A percentile compares a stretch with the other conserved stretches of the same genome.
These are phyloP conservation scores for Pelochelys cantorii DNA, from an alignment of 2,797 vertebrate genomes.

Conservation along the genomic window DNA sequence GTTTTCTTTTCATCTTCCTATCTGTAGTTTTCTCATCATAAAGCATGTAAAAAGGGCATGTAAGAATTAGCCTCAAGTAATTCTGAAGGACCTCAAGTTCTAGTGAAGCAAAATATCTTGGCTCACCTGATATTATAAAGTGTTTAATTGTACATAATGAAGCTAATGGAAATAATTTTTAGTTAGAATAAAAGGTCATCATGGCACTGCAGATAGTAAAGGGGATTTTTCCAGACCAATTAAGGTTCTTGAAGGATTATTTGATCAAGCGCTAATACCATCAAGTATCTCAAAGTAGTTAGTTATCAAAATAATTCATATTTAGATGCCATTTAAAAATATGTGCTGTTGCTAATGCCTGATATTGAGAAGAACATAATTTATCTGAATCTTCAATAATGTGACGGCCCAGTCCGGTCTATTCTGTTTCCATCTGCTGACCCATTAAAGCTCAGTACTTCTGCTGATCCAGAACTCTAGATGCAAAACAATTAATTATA, in stretches of 20 bases:
- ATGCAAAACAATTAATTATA: background rate
- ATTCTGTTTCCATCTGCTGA: background rate
- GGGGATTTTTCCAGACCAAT: background rate
- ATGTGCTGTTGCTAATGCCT: background rate
- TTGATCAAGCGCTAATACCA: background rate
- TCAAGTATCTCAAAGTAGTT: background rate
- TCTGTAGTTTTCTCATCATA: background rate
- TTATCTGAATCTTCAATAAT: background rate
- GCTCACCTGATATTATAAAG: background rate
- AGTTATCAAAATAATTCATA: background rate
- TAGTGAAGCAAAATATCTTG: background rate
- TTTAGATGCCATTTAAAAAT: background rate
- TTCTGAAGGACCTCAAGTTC: background rate
- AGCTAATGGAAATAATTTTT: constrained; percentile 14
- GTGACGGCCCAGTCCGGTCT: background rate
- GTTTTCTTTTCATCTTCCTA: background rate
- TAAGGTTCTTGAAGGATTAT: constrained; percentile 21
- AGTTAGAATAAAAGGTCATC: constrained; percentile 26
- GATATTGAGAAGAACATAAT: background rate
- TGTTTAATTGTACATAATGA: background rate
- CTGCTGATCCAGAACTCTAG: background rate
- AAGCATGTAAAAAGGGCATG: background rate
- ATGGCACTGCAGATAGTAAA: background rate
- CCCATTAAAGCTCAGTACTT: background rate
- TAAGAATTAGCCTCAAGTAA: background rate